A percentile compares a stretch with the other conserved stretches of the same genome.
These are phyloP conservation scores for Hippocampus barbouri DNA, from an alignment of 2,113 vertebrate species.

Conservation along the genomic window DNA sequence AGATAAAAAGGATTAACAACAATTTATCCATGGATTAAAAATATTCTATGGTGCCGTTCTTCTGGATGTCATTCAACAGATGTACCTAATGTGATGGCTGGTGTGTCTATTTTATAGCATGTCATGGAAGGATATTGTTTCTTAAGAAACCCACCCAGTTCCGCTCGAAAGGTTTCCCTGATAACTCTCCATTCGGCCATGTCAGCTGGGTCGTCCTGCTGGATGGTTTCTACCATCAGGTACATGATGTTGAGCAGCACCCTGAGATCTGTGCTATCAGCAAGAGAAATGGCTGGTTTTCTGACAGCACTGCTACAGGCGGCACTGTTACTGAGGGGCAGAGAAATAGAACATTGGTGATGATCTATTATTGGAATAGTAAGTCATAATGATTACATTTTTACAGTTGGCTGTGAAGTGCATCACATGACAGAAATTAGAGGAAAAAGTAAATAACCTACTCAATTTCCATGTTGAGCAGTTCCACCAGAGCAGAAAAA, in stretches of 20 bases:
- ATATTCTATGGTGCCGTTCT: not conserved
- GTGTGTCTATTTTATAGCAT: not conserved
- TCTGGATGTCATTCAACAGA: not conserved
- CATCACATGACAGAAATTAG: not conserved
- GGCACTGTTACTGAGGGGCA: conserved; percentile 83
- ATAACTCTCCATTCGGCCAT: conserved; percentile 85
- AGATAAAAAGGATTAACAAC: not conserved
- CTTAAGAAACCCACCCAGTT: conserved; percentile 78
- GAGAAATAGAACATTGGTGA: not conserved
- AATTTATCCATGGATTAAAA: not conserved
- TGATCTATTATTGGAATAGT: not conserved
- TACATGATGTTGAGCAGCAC: conserved; percentile 98
- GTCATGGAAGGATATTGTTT: not conserved
- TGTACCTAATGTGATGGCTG: not conserved
- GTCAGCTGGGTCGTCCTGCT: conserved; percentile 87
- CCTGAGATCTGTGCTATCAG: conserved; percentile 95
- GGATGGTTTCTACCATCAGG: conserved; percentile 90
- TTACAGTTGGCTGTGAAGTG: not conserved
- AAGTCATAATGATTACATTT: not conserved
- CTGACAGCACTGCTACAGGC: conserved; percentile 94
- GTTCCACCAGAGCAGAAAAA: conserved; percentile 91
- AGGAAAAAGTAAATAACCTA: conserved; percentile 62
- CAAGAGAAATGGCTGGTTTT: conserved; percentile 95
- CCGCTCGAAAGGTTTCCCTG: conserved; percentile 87
- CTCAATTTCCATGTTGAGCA: conserved; percentile 99